Conservation (phyloP, 2,113 vertebrate genomes). For the Dendropsophus ebraccatus region DNA sequence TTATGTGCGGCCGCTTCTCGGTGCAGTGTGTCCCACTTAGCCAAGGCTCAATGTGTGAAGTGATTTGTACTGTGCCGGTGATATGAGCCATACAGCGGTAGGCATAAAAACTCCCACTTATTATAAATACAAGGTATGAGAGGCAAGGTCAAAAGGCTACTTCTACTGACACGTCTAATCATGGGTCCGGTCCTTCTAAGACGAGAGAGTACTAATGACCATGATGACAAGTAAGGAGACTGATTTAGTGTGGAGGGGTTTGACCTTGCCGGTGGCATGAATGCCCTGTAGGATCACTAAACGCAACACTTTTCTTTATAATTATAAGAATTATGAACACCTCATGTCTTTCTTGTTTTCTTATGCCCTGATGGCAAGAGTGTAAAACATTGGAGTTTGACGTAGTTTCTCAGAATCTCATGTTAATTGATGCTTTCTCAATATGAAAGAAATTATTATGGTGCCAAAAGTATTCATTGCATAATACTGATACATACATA, state of each 20-base stretch:
- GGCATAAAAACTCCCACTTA: background rate
- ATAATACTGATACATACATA: too few species aligned
- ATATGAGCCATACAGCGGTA: background rate
- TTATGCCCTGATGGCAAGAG: background rate
- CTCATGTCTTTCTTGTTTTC: background rate
- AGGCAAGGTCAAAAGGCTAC: slow-evolving; percentile 12
- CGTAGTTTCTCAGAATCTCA: too few species aligned
- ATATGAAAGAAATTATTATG: too few species aligned
- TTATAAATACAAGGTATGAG: slow-evolving; percentile 26
- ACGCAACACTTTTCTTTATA: background rate
- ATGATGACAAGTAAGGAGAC: background rate
- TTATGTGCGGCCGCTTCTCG: slow-evolving; percentile 19
- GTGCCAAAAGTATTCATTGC: too few species aligned
- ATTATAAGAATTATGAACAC: background rate
- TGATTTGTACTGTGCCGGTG: slow-evolving; percentile 31
- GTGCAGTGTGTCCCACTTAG: slow-evolving; percentile 13
- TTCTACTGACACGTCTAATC: slow-evolving; percentile 17
- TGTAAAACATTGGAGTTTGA: too few species aligned
- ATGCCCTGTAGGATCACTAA: background rate
- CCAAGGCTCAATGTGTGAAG: slow-evolving; percentile 30
- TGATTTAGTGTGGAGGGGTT: background rate
- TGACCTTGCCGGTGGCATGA: background rate
- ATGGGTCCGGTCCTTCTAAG: background rate
- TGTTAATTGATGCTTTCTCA: too few species aligned
- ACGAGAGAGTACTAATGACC: background rate